A percentile compares a stretch with the other conserved stretches of the same genome.
phyloP scores from a whole-genome alignment of 2,113 vertebrate species.

The Pteronura brasiliensis region DNA sequence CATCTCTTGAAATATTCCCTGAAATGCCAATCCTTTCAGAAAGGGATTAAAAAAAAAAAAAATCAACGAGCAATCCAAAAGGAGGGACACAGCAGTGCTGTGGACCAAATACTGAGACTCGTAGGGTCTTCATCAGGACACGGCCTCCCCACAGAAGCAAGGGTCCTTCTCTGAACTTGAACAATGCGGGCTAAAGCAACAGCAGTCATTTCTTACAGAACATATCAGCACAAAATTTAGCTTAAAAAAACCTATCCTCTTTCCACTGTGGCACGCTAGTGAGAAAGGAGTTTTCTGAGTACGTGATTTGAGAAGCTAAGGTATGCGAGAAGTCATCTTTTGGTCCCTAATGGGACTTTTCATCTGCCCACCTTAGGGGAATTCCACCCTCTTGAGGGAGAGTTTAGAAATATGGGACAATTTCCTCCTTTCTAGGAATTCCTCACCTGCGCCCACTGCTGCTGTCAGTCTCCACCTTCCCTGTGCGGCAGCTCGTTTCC shows the following conservation, averaged over 20 bases:
- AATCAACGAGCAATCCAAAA: background rate
- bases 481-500: fast-evolving
- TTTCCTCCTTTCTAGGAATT: background rate
- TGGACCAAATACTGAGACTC: background rate
- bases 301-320: background rate
- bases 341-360: background rate
- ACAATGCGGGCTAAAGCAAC: background rate
- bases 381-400: background rate
- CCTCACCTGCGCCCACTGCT: background rate
- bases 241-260: background rate
- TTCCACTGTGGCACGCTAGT: background rate
- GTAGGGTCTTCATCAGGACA: background rate
- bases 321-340: background rate
- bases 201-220: background rate
- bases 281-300: background rate
- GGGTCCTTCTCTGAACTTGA: background rate
- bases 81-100: background rate
- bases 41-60: background rate
- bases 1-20: background rate
- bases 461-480: background rate
- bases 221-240: background rate
- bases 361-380: background rate
- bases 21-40: background rate
- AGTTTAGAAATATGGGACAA: background rate
- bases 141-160: background rate